Evolutionary conservation across 1,140 invertebrate genomes (phyloP).

Genomic region (Polypedilum vanderplanki): DNA sequence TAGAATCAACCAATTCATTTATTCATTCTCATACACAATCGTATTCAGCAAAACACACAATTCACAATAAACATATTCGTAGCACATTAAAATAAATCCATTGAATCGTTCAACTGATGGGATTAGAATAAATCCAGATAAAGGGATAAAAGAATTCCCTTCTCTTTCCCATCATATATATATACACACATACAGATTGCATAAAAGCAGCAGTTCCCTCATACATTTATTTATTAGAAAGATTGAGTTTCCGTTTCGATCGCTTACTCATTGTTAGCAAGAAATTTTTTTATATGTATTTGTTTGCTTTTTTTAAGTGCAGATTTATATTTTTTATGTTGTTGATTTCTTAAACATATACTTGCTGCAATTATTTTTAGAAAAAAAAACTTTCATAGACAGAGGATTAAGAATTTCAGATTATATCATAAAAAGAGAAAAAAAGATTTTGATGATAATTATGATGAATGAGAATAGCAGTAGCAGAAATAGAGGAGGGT

Average conservation of each 20-base stretch:
- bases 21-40: background rate
- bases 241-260: constrained; percentile 19
- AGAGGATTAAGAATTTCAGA: background rate
- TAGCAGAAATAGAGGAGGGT: background rate
- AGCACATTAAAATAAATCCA: constrained; percentile 19
- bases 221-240: constrained; percentile 22
- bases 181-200: background rate
- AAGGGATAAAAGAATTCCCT: constrained; percentile 41
- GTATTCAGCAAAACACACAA: background rate
- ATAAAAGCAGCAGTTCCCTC: background rate
- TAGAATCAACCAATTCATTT: background rate
- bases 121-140: constrained; percentile 45
- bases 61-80: constrained; percentile 25
- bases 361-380: background rate
- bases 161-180: background rate
- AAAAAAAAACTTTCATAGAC: background rate
- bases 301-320: background rate
- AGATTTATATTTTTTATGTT: background rate
- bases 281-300: too few species aligned
- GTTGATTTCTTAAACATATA: background rate
- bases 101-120: constrained; percentile 36
- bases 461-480: background rate
- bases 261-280: background rate
- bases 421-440: background rate
- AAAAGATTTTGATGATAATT: background rate